phyloP scores from a whole-genome alignment of 2,888 invertebrate genomes.

The Xylocampa areola region DNA sequence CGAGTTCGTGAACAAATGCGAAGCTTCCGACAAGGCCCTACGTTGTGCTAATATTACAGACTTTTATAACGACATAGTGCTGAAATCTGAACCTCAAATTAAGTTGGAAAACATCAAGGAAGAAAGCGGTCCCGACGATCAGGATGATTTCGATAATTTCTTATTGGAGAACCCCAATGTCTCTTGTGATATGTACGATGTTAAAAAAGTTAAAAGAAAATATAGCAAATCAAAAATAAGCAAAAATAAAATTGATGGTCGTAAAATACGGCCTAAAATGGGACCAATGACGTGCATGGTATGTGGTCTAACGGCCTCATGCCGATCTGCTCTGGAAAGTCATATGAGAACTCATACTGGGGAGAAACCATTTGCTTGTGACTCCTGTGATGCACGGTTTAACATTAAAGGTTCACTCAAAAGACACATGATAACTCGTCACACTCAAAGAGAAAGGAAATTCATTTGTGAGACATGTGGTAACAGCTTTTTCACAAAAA shows the following conservation, averaged over 20 bases:
- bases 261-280: slow-evolving; percentile 61
- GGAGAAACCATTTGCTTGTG: slow-evolving; percentile 80
- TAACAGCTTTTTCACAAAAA: slow-evolving; percentile 79
- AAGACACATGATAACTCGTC: slow-evolving; percentile 75
- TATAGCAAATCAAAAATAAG: slow-evolving; percentile 41
- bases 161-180: slow-evolving; percentile 23
- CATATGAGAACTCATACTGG: slow-evolving; percentile 84
- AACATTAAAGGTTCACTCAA: slow-evolving; percentile 77
- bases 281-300: slow-evolving; percentile 76
- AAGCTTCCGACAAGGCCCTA: slow-evolving; percentile 76
- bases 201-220: slow-evolving; percentile 47
- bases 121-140: slow-evolving; percentile 63
- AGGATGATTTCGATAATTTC: slow-evolving; percentile 45
- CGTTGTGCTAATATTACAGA: slow-evolving; percentile 65
- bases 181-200: slow-evolving; percentile 16
- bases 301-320: slow-evolving; percentile 73
- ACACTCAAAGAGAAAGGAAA: slow-evolving; percentile 73
- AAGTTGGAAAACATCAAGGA: slow-evolving; percentile 54
- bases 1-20: slow-evolving; percentile 78
- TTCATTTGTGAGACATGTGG: slow-evolving; percentile 85
- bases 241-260: slow-evolving; percentile 55
- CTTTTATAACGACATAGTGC: slow-evolving; percentile 51
- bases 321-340: slow-evolving; percentile 77
- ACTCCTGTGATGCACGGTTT: slow-evolving; percentile 72
- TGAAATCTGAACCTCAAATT: slow-evolving; percentile 55